phyloP scores from a whole-genome alignment of 2,797 vertebrate species.

The Sciurus vulgaris region DNA sequence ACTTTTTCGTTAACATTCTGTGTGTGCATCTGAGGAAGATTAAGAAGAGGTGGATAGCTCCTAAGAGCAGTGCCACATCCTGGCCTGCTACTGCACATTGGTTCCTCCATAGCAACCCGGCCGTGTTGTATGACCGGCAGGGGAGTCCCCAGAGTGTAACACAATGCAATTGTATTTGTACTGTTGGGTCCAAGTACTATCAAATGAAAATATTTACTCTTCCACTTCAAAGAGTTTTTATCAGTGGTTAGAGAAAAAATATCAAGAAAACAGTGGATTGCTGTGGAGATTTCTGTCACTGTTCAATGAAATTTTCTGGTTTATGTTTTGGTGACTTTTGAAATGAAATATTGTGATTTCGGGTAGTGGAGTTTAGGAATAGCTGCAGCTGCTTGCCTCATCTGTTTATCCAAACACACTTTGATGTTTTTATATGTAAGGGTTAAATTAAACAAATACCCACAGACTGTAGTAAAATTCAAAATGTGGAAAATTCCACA shows the following conservation, averaged over 20 bases:
- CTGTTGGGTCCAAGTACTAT: constrained; percentile 86
- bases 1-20: neutral
- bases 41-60: constrained; percentile 1
- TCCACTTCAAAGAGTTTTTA: constrained; percentile 88
- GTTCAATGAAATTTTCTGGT: constrained; percentile 65
- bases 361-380: constrained; percentile 64
- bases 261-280: constrained; percentile 70
- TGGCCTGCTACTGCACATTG: constrained; percentile 4
- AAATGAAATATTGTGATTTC: constrained; percentile 70
- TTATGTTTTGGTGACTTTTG: constrained; percentile 77
- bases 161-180: constrained; percentile 86
- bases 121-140: constrained; percentile 27
- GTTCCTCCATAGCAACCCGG: constrained; percentile 85
- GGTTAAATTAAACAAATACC: constrained; percentile 49
- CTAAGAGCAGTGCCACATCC: neutral
- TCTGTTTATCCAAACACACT: neutral
- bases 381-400: constrained; percentile 54
- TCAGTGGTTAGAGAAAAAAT: constrained; percentile 84
- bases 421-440: neutral
- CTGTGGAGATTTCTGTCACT: constrained; percentile 66
- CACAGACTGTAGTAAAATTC: constrained; percentile 40
- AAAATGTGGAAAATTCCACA: constrained; percentile 26
- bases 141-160: constrained; percentile 70
- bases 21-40: neutral
- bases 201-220: constrained; percentile 89